Evolutionary conservation across 2,113 vertebrate species (phyloP).

Genomic region (Strix aluco): DNA sequence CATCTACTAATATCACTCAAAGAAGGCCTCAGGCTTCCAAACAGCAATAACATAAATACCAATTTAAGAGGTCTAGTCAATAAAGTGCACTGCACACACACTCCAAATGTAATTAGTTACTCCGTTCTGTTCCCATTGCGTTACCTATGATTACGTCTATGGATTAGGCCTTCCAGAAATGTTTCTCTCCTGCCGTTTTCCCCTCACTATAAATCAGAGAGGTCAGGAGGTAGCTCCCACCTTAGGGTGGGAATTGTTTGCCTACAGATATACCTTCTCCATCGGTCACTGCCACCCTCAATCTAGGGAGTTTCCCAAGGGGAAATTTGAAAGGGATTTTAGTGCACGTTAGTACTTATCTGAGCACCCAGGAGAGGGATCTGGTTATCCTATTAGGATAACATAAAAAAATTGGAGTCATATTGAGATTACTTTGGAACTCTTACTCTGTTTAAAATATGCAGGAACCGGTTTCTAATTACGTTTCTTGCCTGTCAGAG

Average conservation of each 20-base stretch:
- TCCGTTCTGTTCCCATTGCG: not conserved
- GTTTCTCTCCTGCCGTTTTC: not conserved
- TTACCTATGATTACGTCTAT: conserved; percentile 44
- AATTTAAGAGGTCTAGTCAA: conserved; percentile 52
- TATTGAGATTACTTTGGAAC: not conserved
- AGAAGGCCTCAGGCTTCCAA: conserved; percentile 29
- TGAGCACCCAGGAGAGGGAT: not conserved
- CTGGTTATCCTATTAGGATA: not conserved
- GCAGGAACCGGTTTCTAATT: not conserved
- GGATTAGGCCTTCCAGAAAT: conserved; percentile 37
- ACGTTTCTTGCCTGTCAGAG: not conserved
- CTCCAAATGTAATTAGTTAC: conserved; percentile 57
- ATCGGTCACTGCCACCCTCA: rapidly evolving
- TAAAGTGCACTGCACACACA: conserved; percentile 16
- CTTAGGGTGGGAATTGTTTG: not conserved
- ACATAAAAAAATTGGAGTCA: not conserved
- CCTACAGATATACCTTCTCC: not conserved
- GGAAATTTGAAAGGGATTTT: not conserved
- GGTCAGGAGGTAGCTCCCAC: not conserved
- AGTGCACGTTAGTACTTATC: not conserved
- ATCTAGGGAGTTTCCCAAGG: not conserved
- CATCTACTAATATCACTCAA: conserved; percentile 33
- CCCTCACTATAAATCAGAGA: not conserved
- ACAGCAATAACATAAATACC: conserved; percentile 56
- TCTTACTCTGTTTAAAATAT: not conserved